Evolutionary conservation across 2,797 vertebrate genomes (phyloP).

Genomic region (Karalla daura): DNA sequence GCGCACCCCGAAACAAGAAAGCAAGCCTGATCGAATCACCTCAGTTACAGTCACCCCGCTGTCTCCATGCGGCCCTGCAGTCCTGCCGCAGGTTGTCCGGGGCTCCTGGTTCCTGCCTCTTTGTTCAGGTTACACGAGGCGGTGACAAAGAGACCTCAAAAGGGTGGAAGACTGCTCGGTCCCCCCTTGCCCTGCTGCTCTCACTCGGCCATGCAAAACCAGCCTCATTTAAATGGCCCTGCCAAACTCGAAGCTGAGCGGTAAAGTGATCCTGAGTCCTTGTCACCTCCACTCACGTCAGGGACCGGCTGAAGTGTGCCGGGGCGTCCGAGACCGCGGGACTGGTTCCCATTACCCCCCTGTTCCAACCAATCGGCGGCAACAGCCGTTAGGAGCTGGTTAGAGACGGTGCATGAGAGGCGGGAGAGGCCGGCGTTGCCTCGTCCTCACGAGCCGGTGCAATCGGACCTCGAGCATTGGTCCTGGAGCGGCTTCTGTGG

Average conservation of each 20-base stretch:
- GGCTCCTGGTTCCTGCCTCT: slow-evolving; percentile 11
- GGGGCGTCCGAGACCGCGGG: slow-evolving; percentile 58
- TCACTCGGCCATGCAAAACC: slow-evolving; percentile 65
- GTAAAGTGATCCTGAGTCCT: slow-evolving; percentile 82
- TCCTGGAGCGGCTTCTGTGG: not conserved
- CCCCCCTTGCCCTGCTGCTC: slow-evolving; percentile 52
- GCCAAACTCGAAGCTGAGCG: slow-evolving; percentile 76
- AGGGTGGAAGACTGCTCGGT: slow-evolving; percentile 47
- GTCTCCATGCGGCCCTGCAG: not conserved
- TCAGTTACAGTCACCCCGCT: not conserved
- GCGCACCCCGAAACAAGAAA: too few relatives aligned
- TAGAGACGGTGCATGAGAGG: slow-evolving; percentile 33
- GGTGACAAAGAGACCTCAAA: slow-evolving; percentile 55
- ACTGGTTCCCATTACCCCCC: slow-evolving; percentile 81
- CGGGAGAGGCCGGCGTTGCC: slow-evolving; percentile 10
- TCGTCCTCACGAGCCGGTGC: not conserved
- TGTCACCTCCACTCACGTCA: slow-evolving; percentile 85
- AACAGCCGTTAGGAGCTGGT: slow-evolving; percentile 52
- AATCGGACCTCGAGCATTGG: slow-evolving; percentile 10
- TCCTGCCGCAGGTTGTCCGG: not conserved
- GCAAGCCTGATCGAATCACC: not conserved
- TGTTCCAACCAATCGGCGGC: slow-evolving; percentile 68
- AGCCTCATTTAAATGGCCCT: slow-evolving; percentile 79
- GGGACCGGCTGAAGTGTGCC: slow-evolving; percentile 72
- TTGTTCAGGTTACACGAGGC: slow-evolving; percentile 47